Evolutionary conservation across 2,888 invertebrate species (phyloP).

Genomic region (Calameuta pallipes): DNA sequence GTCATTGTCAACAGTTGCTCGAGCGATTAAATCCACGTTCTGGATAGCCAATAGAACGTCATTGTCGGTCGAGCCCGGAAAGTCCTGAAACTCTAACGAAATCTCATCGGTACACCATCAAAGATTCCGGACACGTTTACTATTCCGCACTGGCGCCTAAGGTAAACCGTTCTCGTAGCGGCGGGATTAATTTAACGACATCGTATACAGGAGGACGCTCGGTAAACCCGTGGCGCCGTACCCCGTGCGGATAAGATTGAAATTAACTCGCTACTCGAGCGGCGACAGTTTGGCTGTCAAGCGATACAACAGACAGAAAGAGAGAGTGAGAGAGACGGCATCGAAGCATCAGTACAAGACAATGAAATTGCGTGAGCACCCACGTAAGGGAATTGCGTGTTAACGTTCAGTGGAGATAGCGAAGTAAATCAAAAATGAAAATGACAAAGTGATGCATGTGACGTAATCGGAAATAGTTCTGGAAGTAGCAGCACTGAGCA

Average conservation of each 20-base stretch:
- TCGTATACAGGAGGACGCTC: constrained; percentile 1
- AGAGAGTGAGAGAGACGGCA: not conserved
- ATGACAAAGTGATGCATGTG: not conserved
- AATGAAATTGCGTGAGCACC: not conserved
- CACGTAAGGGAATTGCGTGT: not conserved
- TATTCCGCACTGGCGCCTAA: not conserved
- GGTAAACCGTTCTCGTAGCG: not conserved
- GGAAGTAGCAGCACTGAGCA: not conserved
- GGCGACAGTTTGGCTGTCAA: not conserved
- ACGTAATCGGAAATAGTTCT: not conserved
- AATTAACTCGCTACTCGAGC: not conserved
- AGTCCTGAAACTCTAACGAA: not conserved
- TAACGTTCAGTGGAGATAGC: not conserved
- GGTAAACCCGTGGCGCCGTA: not conserved
- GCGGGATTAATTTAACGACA: constrained; percentile 5
- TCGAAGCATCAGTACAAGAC: not conserved
- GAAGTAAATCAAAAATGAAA: not conserved
- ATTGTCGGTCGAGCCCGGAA: not conserved
- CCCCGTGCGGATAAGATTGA: not conserved
- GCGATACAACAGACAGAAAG: not conserved
- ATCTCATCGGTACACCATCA: not conserved
- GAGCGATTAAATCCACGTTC: not conserved
- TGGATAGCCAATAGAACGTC: not conserved
- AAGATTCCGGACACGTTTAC: not conserved
- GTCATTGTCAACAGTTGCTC: not conserved